Base-by-base conservation (phyloP, 1,140 invertebrate species). In the Tetramorium simillimum region DNA sequence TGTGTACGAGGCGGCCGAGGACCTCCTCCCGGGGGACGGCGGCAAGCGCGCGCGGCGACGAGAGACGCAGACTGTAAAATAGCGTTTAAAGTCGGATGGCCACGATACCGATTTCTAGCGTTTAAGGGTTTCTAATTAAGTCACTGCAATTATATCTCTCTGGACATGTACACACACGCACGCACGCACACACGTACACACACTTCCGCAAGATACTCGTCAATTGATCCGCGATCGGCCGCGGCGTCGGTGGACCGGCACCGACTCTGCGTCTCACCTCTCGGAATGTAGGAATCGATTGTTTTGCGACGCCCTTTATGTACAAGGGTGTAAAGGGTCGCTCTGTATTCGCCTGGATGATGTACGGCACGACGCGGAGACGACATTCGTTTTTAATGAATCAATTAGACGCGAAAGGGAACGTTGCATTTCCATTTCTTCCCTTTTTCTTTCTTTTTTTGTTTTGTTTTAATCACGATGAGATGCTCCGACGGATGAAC, bases 81-180 rank as follows among this genome's bases (percentile, higher is more conserved):
- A 76, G 56, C 70, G 43, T 46, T 49, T 21, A 62, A 49, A 46
- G 43, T 75, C 56, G 58, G 56, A n/a, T 37, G 53, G 69, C 28
- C 46, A 62, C 72, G 82, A 58, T 82, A 58, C 67, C 80, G 69
- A 65, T 77, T 65, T 63, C 28, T 85, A 85, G 82, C 73, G 58
- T 85, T 85, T 85, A 85, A 85, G 82, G 6, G 5, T 78, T 58
- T 78, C 33, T 53, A 49, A 84, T 84, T 49, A 53, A 65, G 65
- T 65, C 73, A 63, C 21, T 6, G 73, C 82, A 21, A 65, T 43
- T 77, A 77, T 63, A 77, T 63, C 73, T 46, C 46, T 77, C 58
- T 49, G 16, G 14, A 51, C 72, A 63, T 18, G 18, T 46, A 37
- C 65, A 49, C 43, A 53, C 33, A 28, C 21, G 9, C 21, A 3